Conservation (phyloP, 2,113 vertebrate genomes). For the Pedionomus torquatus region DNA sequence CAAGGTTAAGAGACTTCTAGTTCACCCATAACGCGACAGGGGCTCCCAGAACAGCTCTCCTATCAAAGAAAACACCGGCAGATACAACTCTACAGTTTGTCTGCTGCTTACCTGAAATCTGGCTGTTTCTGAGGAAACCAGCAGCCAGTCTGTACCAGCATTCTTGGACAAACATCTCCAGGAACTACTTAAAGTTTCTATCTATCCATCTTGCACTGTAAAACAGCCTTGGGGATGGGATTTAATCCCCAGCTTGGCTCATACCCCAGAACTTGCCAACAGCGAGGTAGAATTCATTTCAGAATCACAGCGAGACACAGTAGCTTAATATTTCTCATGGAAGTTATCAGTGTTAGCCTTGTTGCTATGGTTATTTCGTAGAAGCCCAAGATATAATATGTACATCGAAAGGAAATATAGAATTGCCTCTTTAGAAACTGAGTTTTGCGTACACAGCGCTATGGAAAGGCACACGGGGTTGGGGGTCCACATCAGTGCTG, state of each 20-base stretch:
- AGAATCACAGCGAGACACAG: neutral
- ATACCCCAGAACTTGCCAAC: neutral
- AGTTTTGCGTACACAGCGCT: too few species aligned
- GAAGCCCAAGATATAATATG: neutral
- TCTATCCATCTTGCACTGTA: neutral
- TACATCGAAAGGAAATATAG: neutral
- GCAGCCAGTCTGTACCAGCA: neutral
- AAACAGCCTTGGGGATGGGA: neutral
- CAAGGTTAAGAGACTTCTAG: neutral
- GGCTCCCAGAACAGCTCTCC: neutral
- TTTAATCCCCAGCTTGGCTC: neutral
- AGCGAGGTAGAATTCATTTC: neutral
- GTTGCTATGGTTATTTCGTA: neutral
- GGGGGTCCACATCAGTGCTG: fast-evolving
- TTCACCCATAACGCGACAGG: too few species aligned
- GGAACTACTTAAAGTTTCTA: neutral
- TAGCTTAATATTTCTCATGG: neutral
- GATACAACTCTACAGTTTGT: neutral
- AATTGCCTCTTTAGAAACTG: neutral
- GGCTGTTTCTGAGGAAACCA: neutral
- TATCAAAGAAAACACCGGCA: neutral
- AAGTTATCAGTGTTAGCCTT: neutral
- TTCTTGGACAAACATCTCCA: neutral
- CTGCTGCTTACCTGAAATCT: neutral
- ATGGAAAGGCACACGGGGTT: neutral